Evolutionary conservation across 1,140 invertebrate genomes (phyloP).

Genomic region (Lordiphosa clarofinis): DNA sequence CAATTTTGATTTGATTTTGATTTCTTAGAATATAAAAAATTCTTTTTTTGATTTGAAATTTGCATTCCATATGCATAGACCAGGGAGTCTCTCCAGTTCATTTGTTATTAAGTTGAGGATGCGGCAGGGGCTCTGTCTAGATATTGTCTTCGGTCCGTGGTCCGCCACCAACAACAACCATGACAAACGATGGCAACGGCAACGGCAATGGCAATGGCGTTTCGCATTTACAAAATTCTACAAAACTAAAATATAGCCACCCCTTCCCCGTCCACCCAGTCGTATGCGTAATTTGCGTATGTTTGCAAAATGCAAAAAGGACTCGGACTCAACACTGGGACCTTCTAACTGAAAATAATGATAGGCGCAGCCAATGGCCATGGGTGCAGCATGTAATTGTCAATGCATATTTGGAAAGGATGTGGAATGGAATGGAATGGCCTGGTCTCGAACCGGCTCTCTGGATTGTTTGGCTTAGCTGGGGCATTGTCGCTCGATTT

Average conservation of each 20-base stretch:
- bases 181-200: conserved; percentile 3
- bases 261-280: no score
- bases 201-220: conserved; percentile 23
- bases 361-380: conserved; percentile 36
- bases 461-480: conserved; percentile 50
- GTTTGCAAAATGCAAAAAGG: conserved; percentile 52
- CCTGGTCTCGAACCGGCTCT: conserved; percentile 3
- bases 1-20: conserved; percentile 75
- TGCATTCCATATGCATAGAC: conserved; percentile 55
- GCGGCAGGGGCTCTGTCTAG: no score
- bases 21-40: no score
- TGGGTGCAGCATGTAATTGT: conserved; percentile 54
- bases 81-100: conserved; percentile 25
- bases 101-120: conserved; percentile 16
- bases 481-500: conserved; percentile 62
- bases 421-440: background rate
- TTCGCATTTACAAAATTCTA: conserved; percentile 55
- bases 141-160: conserved; percentile 46
- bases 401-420: conserved; percentile 59
- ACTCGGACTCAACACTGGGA: conserved; percentile 19
- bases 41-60: no score
- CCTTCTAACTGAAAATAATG: conserved; percentile 68
- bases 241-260: conserved; percentile 59
- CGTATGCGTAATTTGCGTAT: conserved; percentile 52
- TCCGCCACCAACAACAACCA: conserved; percentile 13